Evolutionary conservation across 2,797 vertebrate genomes (phyloP), one percentile per base, ranked within the genome.

Genomic region (Karalla daura): DNA sequence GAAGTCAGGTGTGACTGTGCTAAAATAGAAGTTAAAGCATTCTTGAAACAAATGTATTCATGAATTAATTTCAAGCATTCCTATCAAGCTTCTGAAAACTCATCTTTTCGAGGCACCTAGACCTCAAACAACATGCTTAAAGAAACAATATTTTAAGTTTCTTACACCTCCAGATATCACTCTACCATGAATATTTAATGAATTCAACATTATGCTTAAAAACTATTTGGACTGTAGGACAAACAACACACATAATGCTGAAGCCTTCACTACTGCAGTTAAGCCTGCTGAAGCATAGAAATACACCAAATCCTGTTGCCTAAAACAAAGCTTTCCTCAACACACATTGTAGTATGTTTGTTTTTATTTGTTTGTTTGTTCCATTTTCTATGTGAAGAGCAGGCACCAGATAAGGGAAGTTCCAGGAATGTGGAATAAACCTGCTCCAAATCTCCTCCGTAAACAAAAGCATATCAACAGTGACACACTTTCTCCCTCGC

Each of bases 361-460:
- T n/a, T n/a, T n/a, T n/a, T n/a, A n/a, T n/a, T n/a, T n/a, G n/a
- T n/a, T n/a, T n/a, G n/a, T n/a, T n/a, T n/a, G n/a, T n/a, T n/a
- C n/a, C n/a, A n/a, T n/a, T n/a, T n/a, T n/a, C n/a, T n/a, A n/a
- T n/a, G n/a, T n/a, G n/a, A n/a, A n/a, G n/a, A n/a, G n/a, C n/a
- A n/a, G n/a, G n/a, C n/a, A n/a, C n/a, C 18, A 21, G 33, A 61
- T 30, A n/a, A 70, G 15, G 24, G 13, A 54, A 25, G 13, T 58
- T n/a, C 12, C 8, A 47, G 25, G 6, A 20, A 28, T 17, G 54
- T 5, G 9, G 14, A 14, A 43, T 9, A 4, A 13, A 39, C 12
- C 13, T n/a, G 25, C 5, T 30, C 10, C 12, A 11, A 8, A 49
- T 11, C 35, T 62, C 35, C 41, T 27, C 44, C 5, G 25, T 7